A percentile compares a stretch with the other conserved stretches of the same genome.
phyloP scores from a whole-genome alignment of 2,113 vertebrate species.

The Sardina pilchardus region DNA sequence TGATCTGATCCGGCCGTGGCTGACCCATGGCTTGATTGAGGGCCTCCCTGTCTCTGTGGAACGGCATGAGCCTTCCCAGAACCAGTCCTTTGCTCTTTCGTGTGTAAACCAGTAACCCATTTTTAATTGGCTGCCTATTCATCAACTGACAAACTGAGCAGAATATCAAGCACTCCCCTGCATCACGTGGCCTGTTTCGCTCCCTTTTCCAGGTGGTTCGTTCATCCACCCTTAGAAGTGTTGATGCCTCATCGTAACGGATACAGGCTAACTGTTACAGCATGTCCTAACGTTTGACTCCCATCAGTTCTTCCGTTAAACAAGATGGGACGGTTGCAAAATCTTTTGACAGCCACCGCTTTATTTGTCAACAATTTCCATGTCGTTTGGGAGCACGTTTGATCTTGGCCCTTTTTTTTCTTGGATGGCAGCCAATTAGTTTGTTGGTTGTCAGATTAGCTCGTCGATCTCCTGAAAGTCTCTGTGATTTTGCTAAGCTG shows the following conservation, averaged over 20 bases:
- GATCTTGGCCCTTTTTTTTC: constrained; percentile 26
- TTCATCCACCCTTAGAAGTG: background rate
- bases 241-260: too few relatives aligned
- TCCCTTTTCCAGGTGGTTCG: background rate
- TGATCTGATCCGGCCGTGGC: background rate
- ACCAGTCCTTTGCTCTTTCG: constrained; percentile 46
- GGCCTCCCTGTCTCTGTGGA: constrained; percentile 58
- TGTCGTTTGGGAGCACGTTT: background rate
- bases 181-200: constrained; percentile 18
- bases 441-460: constrained; percentile 48
- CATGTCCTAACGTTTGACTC: background rate
- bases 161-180: constrained; percentile 39
- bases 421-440: constrained; percentile 36
- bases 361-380: background rate
- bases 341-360: background rate
- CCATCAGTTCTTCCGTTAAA: background rate
- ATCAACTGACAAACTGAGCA: constrained; percentile 64
- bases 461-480: constrained; percentile 29
- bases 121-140: constrained; percentile 75
- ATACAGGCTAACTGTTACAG: background rate
- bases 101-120: constrained; percentile 74
- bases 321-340: background rate
- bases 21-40: constrained; percentile 65
- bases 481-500: constrained; percentile 43
- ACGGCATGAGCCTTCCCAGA: constrained; percentile 64